Base-by-base conservation (phyloP, 64 coral and sea anemone species). In the Montipora sp. region DNA sequence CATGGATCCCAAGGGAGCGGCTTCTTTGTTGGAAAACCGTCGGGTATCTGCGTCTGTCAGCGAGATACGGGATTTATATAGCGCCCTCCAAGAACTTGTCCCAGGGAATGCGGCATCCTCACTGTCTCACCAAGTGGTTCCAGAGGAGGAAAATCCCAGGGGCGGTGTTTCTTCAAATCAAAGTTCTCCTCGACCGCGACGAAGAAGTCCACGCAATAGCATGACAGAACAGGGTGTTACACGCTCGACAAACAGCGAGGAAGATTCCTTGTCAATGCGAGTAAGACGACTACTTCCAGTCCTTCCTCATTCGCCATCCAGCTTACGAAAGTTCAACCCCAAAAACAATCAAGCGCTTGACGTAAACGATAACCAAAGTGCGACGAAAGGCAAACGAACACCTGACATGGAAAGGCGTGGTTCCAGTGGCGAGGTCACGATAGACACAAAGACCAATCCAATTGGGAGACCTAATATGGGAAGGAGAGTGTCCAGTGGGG, bases 41-140 rank as follows among this genome's bases (percentile, higher is more conserved):
- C 80, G 83, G 16, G 76, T 86, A 5, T 93, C 91, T 44, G 91
- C 91, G 6, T 87, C 83, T 5, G 83, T 93, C 15, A 61, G 75
- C 16, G 83, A 93, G 66, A 93, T 93, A 53, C n/a, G 66, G 15
- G 84, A 93, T 75, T 60, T 93, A 15, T 93, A 93, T 20, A 49
- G 36, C 9, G 91, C 91, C 16, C 66, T 93, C 4, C 91, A 93
- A 73, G 91, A 80, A 93, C 91, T 93, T 72, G 91, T 93, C 19
- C 91, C 91, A 70, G 82, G 82, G 18, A 71, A 19, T 72, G 65
- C 44, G 27, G 3, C 82, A 85, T 69, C 43, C 20, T 85, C 82
- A 71, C 44, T 49, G 7, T 20, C 61, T 46, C 82, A 85, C 7
- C 63, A 65, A 46, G 65, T 15, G 4, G 36, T 71, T 85, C 66